Conservation (phyloP, 2,888 invertebrate species). For the Tachina lurida region DNA sequence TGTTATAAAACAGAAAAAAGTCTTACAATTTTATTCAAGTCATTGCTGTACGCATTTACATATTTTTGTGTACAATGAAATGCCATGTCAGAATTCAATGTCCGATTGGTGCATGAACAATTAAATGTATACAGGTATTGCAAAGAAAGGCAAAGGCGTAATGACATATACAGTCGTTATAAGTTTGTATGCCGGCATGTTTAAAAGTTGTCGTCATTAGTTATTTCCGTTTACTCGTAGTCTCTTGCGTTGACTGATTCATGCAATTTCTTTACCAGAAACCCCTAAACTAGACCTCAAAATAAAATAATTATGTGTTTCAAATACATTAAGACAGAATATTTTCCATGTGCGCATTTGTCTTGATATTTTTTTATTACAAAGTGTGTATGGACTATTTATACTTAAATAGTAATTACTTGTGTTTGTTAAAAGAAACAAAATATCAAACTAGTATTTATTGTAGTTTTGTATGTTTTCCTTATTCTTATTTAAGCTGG, state of each 20-base stretch:
- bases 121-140: neutral
- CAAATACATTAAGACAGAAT: neutral
- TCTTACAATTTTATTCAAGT: neutral
- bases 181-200: constrained; percentile 2
- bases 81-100: neutral
- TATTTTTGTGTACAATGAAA: neutral
- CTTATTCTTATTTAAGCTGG: neutral
- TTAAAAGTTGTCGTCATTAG: constrained; percentile 40
- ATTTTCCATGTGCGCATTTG: neutral
- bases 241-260: constrained; percentile 18
- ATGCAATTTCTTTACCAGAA: constrained; percentile 28
- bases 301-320: neutral
- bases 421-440: constrained; percentile 35
- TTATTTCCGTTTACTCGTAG: constrained; percentile 25
- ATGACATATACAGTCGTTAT: neutral
- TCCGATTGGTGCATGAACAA: neutral
- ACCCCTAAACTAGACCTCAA: constrained; percentile 23
- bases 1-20: neutral
- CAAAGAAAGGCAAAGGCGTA: too few relatives aligned
- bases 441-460: neutral
- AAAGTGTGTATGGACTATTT: constrained; percentile 35
- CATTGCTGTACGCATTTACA: neutral
- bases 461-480: neutral
- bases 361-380: constrained; percentile 26
- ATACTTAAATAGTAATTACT: constrained; percentile 48